Evolutionary conservation across 1,140 invertebrate species (phyloP).

Genomic region (Panulirus ornatus): DNA sequence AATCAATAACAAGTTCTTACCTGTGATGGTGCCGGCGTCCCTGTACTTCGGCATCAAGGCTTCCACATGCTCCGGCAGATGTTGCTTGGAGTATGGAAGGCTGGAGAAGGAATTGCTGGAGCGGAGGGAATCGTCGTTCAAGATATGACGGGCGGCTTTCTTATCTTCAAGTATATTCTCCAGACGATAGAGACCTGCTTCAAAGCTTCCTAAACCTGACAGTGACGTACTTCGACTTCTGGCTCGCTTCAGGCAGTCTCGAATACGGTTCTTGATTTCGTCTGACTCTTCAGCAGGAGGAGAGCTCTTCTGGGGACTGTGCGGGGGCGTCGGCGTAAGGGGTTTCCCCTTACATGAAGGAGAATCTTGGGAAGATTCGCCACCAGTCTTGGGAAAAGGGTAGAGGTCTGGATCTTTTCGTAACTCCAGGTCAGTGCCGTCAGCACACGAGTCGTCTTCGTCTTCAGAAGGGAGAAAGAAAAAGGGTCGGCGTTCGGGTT

Average conservation of each 20-base stretch:
- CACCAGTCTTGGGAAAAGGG: constrained; percentile 46
- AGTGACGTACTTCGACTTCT: constrained; percentile 48
- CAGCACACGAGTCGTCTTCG: background rate
- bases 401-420: constrained; percentile 56
- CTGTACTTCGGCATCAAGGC: constrained; percentile 60
- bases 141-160: background rate
- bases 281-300: background rate
- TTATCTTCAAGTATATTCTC: constrained; percentile 39
- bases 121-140: background rate
- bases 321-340: background rate
- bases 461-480: constrained; percentile 67
- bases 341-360: background rate
- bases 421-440: constrained; percentile 29
- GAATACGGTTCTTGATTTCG: constrained; percentile 55
- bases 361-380: background rate
- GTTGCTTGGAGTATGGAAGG: background rate
- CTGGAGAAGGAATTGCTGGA: background rate
- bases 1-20: constrained; percentile 33
- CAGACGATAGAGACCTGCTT: constrained; percentile 61
- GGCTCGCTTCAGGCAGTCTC: constrained; percentile 52
- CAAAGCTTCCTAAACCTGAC: constrained; percentile 56
- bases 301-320: constrained; percentile 19
- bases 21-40: constrained; percentile 65
- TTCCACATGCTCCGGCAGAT: constrained; percentile 36
- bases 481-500: constrained; percentile 42